Base-by-base conservation (phyloP, 2,113 vertebrate genomes). In the Rousettus leschenaultii region DNA sequence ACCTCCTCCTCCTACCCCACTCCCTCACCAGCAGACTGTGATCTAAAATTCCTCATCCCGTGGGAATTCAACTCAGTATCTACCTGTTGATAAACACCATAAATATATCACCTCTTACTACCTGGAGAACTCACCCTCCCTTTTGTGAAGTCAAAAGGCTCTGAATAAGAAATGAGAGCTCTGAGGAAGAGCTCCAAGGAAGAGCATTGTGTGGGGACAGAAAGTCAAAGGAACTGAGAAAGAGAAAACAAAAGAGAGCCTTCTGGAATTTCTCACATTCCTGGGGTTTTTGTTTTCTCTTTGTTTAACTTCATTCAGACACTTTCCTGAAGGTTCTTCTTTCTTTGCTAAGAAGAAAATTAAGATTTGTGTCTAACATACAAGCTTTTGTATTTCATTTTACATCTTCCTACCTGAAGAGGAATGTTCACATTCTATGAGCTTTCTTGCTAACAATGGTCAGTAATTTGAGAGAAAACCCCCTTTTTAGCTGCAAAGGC, bases 391-490 rank as follows among this genome's bases (percentile, higher is more conserved):
- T 95, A 51, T 70, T 78, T 73, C 74, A 57, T 90, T 97, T 93
- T 92, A 84, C 51, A 74, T 97, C 84, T 92, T 97, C 51, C 51
- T 66, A 86, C 68, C 65, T 96, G 55, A 95, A 79, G 59, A 63
- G 63, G 96, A 89, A 22, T 5, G 15, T 28, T 97, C 94, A 24
- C 40, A 82, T 83, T 95, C 96, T 22, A 38, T 10, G 30, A 92
- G 80, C 57, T 97, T 86, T 65, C 95, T 97, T 82, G 85, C 82
- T 82, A 86, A 96, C 55, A 35, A 0, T 14, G 16, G 57, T 86
- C 12, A 16, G 65, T 96, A 68, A 92, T 95, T 95, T 91, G 86
- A 97, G 96, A 96, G 45, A 89, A 95, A 95, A 57, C 6, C 55
- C 89, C 77, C 71, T 80, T 89, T 93, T 96, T 87, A 91, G 59